Base-by-base conservation (phyloP, 2,888 invertebrate genomes). In the Drosophila niveifrons region DNA sequence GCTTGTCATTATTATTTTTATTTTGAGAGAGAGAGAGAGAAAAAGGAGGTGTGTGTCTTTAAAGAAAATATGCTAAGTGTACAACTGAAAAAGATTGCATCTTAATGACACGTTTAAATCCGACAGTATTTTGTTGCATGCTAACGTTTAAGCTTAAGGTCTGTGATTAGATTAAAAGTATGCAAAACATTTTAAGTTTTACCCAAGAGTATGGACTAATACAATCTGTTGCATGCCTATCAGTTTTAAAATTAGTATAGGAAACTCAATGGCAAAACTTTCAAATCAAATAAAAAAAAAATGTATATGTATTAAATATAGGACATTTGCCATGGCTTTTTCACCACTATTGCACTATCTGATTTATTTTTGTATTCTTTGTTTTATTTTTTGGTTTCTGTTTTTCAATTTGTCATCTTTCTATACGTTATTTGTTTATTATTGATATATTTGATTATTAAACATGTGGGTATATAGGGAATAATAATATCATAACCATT, bases 251-350 rank as follows among this genome's bases (percentile, higher is more conserved):
- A 62, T 67, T 73, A 46, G 18, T 69, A 51, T 46, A 51, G 51
- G 10, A 64, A 78, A 81, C 66, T 76, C 23, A 73, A 65, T 18
- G 47, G 59, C 52, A 59, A 65, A 71, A 74, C 36, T 62, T 53
- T 36, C 41, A 55, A 75, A 61, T 41, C 0, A 67, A 70, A 62
- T 51, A 63, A 48, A 59, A 64, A 34, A 23, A 63, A 48, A 59
- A 64, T 29, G 6, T 23, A 6, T 23, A 23, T 23, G 23, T 51
- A 48, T 75, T 90, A 91, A 91, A 91, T 91, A 90, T 91, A 90
- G 91, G 91, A 91, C 91, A 90, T 80, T 64, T 74, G 66, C 48
- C 69, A 61, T 51, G 61, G 13, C 43, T 50, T 18, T 39, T 41
- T 18, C 48, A 18, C 31, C 57, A 48, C 17, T 17, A 41, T 36